A percentile compares a stretch with the other conserved stretches of the same genome.
phyloP scores from a whole-genome alignment of 2,888 invertebrate genomes.

The Ferdinandea cuprea region DNA sequence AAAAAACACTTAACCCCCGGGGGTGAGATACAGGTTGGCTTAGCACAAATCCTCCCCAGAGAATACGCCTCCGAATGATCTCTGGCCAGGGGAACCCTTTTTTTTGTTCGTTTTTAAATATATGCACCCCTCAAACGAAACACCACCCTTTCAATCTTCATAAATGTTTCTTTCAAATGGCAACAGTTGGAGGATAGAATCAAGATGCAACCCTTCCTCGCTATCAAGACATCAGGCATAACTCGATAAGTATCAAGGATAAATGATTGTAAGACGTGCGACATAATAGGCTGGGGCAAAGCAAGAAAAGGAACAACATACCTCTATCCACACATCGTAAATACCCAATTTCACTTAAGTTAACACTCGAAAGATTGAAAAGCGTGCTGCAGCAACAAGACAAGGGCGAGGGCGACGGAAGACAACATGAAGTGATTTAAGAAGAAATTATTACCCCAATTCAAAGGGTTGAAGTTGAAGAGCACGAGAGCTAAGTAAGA shows the following conservation, averaged over 20 bases:
- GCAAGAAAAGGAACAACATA: not conserved
- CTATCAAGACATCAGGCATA: conserved; percentile 60
- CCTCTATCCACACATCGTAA: conserved; percentile 69
- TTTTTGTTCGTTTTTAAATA: no score
- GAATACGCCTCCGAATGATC: conserved; percentile 15
- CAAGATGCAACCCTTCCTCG: conserved; percentile 59
- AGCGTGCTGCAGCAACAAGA: conserved; percentile 4
- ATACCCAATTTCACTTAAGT: conserved; percentile 73
- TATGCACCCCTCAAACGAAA: conserved; percentile 62
- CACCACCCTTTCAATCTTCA: conserved; percentile 73
- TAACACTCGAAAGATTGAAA: conserved; percentile 68
- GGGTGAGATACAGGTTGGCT: conserved; percentile 15
- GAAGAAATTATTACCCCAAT: conserved; percentile 76
- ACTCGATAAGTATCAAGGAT: conserved; percentile 69
- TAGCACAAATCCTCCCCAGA: conserved; percentile 64
- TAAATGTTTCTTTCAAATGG: conserved; percentile 66
- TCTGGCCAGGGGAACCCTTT: conserved; percentile 40
- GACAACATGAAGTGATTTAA: conserved; percentile 65
- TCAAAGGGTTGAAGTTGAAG: conserved; percentile 82
- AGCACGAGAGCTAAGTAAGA: conserved; percentile 59
- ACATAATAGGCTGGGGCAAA: conserved; percentile 27
- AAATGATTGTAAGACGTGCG: conserved; percentile 53
- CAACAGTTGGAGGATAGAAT: conserved; percentile 55
- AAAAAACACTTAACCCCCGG: conserved; percentile 56
- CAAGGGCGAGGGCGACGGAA: conserved; percentile 24